Base-by-base conservation (phyloP, 2,888 invertebrate species). In the Neocrepidodera transversa region DNA sequence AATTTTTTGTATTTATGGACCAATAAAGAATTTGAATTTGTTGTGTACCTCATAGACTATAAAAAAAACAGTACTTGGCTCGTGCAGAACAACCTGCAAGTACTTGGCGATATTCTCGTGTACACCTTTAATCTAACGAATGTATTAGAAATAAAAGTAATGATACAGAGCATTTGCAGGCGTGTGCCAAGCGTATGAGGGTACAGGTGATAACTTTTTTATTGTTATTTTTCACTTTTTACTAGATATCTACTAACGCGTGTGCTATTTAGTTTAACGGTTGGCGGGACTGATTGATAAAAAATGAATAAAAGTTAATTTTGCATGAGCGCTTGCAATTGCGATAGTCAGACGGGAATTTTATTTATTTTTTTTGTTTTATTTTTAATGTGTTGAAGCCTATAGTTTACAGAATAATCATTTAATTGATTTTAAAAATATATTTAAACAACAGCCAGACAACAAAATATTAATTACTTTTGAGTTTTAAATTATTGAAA, bases 131-230 rank as follows among this genome's bases (percentile, higher is more conserved):
- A 14, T 65, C 62, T 61, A 65, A 63, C 63, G 45, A 62, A 59
- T 59, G 53, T 68, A 67, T 68, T 68, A 70, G 70, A 72, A 68
- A 68, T 67, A 69, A 69, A 68, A 71, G 68, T 71, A 74, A 73
- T 72, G 69, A 70, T 68, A 68, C 63, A 45, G 68, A 66, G 68
- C 67, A 68, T 70, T 73, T 69, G 58, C 69, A 62, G 70, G 64
- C 74, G 73, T 74, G 73, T 74, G 74, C 73, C 73, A 69, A 69
- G 62, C 59, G 60, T 65, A 73, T 74, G 74, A 58, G 74, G 74
- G 74, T 74, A 74, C 74, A 74, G 74, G 74, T 74, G 74, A 73
- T 73, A 73, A 68, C 56, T 68, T 68, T 74, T 74, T 72, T 73
- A 69, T 38, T 20, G 10, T 36, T 23, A 38, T 35, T 32, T n/a